Percentiles rank a stretch among this genome's conserved stretches.
Conservation (phyloP, 64 coral and sea anemone genomes). For the Montipora efflorescens region DNA sequence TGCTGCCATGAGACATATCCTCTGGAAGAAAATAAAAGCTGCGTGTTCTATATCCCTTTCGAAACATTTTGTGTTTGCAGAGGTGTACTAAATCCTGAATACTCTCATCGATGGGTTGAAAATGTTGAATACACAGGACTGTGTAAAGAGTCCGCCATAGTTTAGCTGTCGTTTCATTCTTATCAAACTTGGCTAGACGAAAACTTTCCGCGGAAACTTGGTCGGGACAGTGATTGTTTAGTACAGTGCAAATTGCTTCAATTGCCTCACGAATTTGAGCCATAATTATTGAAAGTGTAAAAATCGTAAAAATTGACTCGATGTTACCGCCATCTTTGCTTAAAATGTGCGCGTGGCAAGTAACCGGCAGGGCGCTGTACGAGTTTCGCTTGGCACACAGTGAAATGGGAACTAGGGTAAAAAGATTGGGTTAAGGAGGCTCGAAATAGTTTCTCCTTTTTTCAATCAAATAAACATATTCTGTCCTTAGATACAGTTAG, state of each 20-base stretch:
- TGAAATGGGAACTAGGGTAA: too few species aligned
- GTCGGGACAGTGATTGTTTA: constrained; percentile 53
- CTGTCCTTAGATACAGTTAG: too few species aligned
- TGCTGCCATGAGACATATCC: constrained; percentile 80
- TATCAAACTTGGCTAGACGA: constrained; percentile 93
- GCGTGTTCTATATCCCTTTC: constrained; percentile 70
- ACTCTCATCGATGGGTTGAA: not conserved
- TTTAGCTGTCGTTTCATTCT: constrained; percentile 75
- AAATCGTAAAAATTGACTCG: too few species aligned
- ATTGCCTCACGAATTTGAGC: constrained; percentile 93
- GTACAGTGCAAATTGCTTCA: constrained; percentile 80
- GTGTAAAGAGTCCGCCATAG: constrained; percentile 75
- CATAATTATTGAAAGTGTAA: constrained; percentile 1
- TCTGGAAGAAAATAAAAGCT: constrained; percentile 78
- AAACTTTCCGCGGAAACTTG: constrained; percentile 84
- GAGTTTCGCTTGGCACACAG: too few species aligned
- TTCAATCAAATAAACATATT: too few species aligned
- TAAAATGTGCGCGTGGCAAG: too few species aligned
- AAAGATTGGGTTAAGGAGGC: too few species aligned
- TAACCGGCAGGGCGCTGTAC: too few species aligned
- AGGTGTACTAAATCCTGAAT: constrained; percentile 8
- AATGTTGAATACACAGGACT: not conserved
- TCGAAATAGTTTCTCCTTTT: too few species aligned
- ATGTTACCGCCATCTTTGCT: too few species aligned
- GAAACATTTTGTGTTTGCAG: constrained; percentile 85